A percentile compares a stretch with the other conserved stretches of the same genome.
phyloP scores from a whole-genome alignment of 2,113 vertebrate species.

The Chrysemys picta region DNA sequence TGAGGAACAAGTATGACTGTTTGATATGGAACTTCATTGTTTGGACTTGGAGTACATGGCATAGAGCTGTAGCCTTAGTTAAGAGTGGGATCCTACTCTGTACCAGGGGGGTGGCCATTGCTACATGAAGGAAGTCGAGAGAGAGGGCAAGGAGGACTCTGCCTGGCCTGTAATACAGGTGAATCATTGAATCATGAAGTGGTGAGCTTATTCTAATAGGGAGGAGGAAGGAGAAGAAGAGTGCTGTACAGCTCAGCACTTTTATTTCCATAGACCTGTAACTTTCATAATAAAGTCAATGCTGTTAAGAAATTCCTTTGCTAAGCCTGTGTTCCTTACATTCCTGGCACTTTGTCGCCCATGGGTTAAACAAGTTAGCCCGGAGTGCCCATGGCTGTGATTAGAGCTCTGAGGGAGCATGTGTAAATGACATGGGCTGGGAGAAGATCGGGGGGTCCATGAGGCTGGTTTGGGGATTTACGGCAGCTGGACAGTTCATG shows the following conservation, averaged over 20 bases:
- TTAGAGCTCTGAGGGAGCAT: neutral
- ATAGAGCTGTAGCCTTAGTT: too few relatives aligned
- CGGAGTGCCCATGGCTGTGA: too few relatives aligned
- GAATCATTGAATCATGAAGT: neutral
- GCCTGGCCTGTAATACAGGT: neutral
- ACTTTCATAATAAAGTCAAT: neutral
- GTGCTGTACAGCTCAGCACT: too few relatives aligned
- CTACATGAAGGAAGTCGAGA: neutral
- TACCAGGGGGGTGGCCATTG: neutral
- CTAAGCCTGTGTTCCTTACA: neutral
- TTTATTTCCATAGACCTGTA: neutral
- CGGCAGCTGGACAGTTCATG: neutral
- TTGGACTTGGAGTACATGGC: neutral
- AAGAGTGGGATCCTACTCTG: neutral
- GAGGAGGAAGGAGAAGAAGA: too few relatives aligned
- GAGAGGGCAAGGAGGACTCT: neutral
- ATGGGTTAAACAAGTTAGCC: too few relatives aligned
- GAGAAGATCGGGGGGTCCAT: neutral
- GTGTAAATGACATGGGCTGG: too few relatives aligned
- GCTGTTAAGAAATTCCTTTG: neutral
- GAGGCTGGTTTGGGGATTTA: neutral
- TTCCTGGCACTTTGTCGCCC: neutral
- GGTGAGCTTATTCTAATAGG: neutral
- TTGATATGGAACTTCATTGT: neutral
- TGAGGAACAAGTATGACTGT: neutral